Conservation (phyloP, 2,113 vertebrate genomes). For the Erpornis zantholeuca region DNA sequence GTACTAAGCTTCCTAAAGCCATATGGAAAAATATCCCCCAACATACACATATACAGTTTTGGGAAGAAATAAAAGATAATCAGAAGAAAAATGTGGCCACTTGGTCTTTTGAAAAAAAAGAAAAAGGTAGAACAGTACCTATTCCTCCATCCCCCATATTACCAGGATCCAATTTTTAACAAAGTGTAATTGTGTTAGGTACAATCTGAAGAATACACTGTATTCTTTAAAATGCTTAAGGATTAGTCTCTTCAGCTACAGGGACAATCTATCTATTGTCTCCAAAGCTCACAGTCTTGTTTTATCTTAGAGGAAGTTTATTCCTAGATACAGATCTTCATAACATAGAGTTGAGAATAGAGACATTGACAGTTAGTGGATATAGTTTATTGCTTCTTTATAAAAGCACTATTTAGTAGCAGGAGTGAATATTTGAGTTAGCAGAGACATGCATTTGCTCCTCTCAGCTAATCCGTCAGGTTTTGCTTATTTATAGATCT, state of each 20-base stretch:
- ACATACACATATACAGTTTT: not conserved
- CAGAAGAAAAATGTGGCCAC: not conserved
- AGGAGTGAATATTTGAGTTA: conserved; percentile 48
- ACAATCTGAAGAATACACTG: conserved; percentile 76
- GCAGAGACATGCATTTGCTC: conserved; percentile 43
- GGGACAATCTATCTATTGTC: conserved; percentile 86
- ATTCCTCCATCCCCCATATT: not conserved
- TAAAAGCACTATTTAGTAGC: conserved; percentile 59
- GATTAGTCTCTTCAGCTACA: conserved; percentile 62
- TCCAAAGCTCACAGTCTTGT: conserved; percentile 21
- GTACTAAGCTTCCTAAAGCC: not conserved
- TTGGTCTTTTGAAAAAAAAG: not conserved
- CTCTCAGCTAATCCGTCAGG: conserved; percentile 20
- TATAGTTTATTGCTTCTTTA: conserved; percentile 49
- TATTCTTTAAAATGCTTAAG: conserved; percentile 65
- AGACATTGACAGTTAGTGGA: conserved; percentile 42
- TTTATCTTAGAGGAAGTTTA: conserved; percentile 78
- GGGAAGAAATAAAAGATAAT: not conserved
- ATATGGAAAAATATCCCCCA: not conserved
- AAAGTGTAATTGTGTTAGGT: conserved; percentile 79
- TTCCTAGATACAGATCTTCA: conserved; percentile 77
- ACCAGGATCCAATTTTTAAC: conserved; percentile 77
- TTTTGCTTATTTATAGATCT: conserved; percentile 59
- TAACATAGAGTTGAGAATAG: conserved; percentile 51
- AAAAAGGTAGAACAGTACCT: not conserved